Base-by-base conservation (phyloP, 2,797 vertebrate genomes). In the Propithecus deckenii region DNA sequence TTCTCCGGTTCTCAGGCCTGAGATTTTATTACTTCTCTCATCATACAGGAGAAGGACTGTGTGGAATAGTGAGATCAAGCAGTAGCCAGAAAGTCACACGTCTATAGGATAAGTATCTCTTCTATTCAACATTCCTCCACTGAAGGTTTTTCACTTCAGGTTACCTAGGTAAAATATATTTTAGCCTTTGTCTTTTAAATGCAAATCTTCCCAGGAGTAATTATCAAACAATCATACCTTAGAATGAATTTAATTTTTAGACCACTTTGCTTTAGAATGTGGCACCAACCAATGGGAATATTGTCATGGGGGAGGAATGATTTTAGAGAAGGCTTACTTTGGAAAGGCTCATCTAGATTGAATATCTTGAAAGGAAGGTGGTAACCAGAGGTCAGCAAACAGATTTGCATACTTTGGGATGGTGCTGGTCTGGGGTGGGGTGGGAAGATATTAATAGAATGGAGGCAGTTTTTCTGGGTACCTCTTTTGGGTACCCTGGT, bases 111-210 rank as follows among this genome's bases (percentile, higher is more conserved):
- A 83, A 75, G 25, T 23, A 46, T 32, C 63, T 93, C 57, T 87
- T 80, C 83, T 35, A 4, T 23, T 89, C 72, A 96, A 17, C 43
- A 71, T 32, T 65, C 75, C 59, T 94, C 20, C 25, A 57, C 0
- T 81, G 72, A 94, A 86, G 48, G 8, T 75, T 81, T 95, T 84
- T 86, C 59, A 69, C 48, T 93, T 89, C 67, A 50, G 46, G 30
- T 75, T 69, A 86, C 83, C n/a, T 63, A 87, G 43, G 48, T 35
- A n/a, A 80, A 76, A 86, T 61, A 59, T 59, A 81, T 59, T 84
- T 89, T 55, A 92, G 87, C 13, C 59, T 72, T 95, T 92, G 55
- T 83, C 32, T 95, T 94, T 92, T 74, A 91, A 89, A 89, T 43
- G 50, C 12, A 52, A 25, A 69, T 67, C 91, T 93, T 17, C 50